A percentile compares a stretch with the other conserved stretches of the same genome.
Evolutionary conservation across 2,888 invertebrate species (phyloP).

Genomic region (Drosophila atroscutellata): DNA sequence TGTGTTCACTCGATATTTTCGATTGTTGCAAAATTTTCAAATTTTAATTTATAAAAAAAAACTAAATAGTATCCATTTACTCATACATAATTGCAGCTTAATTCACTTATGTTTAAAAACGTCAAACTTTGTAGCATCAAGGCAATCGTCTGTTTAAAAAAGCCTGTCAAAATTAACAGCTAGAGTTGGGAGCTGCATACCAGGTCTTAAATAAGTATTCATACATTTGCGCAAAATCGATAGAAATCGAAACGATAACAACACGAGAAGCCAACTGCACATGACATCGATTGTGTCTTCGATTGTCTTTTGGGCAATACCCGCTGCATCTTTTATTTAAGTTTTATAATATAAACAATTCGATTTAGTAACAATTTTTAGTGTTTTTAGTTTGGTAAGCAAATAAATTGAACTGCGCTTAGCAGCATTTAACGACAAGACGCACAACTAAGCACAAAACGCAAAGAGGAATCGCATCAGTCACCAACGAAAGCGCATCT

Average conservation of each 20-base stretch:
- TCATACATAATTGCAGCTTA: not conserved
- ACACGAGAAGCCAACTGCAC: not conserved
- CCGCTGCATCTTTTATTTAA: constrained; percentile 62
- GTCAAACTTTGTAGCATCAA: not conserved
- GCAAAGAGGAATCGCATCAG: constrained; percentile 6
- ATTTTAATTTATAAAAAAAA: not conserved
- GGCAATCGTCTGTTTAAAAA: not conserved
- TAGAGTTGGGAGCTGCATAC: not conserved
- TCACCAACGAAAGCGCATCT: constrained; percentile 16
- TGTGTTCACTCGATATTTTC: constrained; percentile 18
- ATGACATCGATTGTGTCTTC: constrained; percentile 24
- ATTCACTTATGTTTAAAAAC: not conserved
- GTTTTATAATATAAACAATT: constrained; percentile 43
- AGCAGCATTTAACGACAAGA: not conserved
- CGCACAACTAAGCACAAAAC: constrained; percentile 12
- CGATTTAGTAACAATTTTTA: constrained; percentile 6
- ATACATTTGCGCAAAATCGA: not conserved
- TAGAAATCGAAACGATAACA: not conserved
- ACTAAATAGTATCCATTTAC: not conserved
- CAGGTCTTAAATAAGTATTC: not conserved
- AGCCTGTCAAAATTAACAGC: not conserved
- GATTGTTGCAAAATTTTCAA: constrained; percentile 6
- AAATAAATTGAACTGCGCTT: constrained; percentile 29
- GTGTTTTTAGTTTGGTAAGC: constrained; percentile 16
- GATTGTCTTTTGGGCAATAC: constrained; percentile 40